Conservation (phyloP, 2,888 invertebrate genomes). For the Xylota sylvarum region DNA sequence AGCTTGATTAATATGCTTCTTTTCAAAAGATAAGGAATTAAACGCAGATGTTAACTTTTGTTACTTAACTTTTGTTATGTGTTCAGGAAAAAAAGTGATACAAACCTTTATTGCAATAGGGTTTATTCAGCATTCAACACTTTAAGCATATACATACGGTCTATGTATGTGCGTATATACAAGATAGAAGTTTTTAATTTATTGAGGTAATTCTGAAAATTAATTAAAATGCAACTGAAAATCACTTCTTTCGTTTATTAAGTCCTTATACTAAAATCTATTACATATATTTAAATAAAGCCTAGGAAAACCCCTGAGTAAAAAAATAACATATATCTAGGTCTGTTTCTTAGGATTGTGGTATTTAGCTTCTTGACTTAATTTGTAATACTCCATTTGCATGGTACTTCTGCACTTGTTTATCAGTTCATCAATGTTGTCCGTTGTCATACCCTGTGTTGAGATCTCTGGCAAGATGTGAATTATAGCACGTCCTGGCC, state of each 20-base stretch:
- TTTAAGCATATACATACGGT: no score
- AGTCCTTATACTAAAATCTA: constrained; percentile 28
- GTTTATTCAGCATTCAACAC: no score
- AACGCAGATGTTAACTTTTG: no score
- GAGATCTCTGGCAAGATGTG: constrained; percentile 90
- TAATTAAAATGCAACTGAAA: not conserved
- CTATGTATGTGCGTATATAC: no score
- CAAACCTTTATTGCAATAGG: no score
- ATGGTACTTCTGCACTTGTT: constrained; percentile 89
- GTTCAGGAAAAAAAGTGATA: no score
- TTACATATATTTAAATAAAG: constrained; percentile 38
- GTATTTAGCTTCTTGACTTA: constrained; percentile 84
- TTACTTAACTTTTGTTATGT: no score
- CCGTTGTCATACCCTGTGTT: constrained; percentile 88
- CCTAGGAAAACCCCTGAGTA: constrained; percentile 22
- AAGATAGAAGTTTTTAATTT: no score
- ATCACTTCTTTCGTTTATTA: constrained; percentile 13
- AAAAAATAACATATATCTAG: constrained; percentile 31
- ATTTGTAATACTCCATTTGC: constrained; percentile 87
- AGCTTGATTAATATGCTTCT: no score
- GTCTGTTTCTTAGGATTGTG: constrained; percentile 48
- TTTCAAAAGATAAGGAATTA: no score
- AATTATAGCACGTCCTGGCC: constrained; percentile 89
- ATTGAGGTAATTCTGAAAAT: no score
- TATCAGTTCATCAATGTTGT: constrained; percentile 88